Base-by-base conservation (phyloP, 2,888 invertebrate species). In the Coelopa pilipes region DNA sequence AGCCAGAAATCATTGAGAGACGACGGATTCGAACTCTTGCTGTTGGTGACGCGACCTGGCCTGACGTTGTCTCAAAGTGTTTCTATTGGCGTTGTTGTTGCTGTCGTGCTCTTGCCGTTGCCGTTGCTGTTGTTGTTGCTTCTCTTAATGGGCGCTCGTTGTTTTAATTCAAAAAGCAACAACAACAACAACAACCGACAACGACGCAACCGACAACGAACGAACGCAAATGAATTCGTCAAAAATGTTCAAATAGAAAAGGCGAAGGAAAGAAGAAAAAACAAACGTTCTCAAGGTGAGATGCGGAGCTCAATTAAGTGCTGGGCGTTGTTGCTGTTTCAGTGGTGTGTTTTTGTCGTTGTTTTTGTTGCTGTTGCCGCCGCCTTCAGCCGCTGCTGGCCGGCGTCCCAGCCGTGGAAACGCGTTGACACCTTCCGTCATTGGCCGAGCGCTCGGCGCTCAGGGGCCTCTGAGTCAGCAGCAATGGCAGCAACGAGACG, bases 321-420 rank as follows among this genome's bases (percentile, higher is more conserved):
- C 7, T 63, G 71, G 71, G 63, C 63, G 53, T 53, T 63, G 65
- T 17, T n/a, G 50, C 49, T 50, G 50, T 71, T 71, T n/a, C 34
- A 71, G 49, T 71, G 53, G 65, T 63, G 47, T 65, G 5, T 15
- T 12, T 2, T 21, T 60, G 34, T 12, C 15, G 24, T 21, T 24
- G 13, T 24, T 60, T 60, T 19, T 46, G 4, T 63, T 46, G 15
- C 17, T 24, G 34, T 15, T 66, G 62, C 15, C n/a, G 12, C 45
- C 45, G n/a, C 13, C 24, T 45, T 62, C 24, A 21, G n/a, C 47
- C 24, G 49, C 0, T 67, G 67, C 53, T 67, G 53, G 12, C 19
- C n/a, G 21, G 21, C 11, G 57, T 21, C 24, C 11, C 11, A 21
- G 57, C 57, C 21, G 19, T 59, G 19, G 19, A 59, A 24, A 17